phyloP scores from a whole-genome alignment of 2,113 vertebrate species.

The Nannospalax galili region DNA sequence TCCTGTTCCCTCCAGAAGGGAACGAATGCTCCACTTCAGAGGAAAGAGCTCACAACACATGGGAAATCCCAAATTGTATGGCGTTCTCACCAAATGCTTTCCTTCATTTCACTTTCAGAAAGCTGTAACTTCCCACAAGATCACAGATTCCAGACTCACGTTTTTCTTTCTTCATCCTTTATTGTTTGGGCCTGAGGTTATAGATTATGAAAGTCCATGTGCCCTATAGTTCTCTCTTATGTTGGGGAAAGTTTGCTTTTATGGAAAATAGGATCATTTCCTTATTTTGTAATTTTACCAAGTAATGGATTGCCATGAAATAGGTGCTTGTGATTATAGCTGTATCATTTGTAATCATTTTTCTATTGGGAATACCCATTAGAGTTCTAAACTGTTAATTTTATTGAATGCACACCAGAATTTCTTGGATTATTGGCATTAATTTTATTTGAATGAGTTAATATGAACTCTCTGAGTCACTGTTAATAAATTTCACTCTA shows the following conservation, averaged over 20 bases:
- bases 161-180: neutral
- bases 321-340: neutral
- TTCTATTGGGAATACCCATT: neutral
- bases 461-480: constrained; percentile 2
- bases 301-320: neutral
- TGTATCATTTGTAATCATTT: neutral
- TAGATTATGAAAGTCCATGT: neutral
- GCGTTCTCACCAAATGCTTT: neutral
- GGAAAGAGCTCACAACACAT: neutral
- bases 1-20: neutral
- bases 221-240: neutral
- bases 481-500: constrained; percentile 18
- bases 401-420: constrained; percentile 19
- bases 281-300: neutral
- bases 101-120: neutral
- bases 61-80: neutral
- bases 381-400: neutral
- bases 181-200: neutral
- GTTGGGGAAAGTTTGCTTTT: neutral
- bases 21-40: neutral
- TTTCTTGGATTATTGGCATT: constrained; percentile 5
- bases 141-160: neutral
- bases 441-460: constrained; percentile 45
- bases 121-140: neutral
- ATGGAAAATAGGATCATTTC: constrained; percentile 11